Base-by-base conservation (phyloP, 1,140 invertebrate species). In the Neuroterus valhalla region DNA sequence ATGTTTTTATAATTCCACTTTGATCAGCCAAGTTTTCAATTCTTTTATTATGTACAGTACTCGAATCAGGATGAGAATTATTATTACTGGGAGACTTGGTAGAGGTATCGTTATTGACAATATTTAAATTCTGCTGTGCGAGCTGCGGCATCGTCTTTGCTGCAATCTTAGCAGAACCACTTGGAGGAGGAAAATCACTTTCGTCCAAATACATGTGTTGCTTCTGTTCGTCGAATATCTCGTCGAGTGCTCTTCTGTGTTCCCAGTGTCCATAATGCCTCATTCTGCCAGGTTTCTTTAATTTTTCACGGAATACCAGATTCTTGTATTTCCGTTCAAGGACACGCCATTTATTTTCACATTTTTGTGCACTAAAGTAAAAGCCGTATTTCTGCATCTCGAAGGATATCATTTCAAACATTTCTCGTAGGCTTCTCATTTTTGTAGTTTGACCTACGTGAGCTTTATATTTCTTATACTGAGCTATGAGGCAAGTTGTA, bases 311-410 rank as follows among this genome's bases (percentile, higher is more conserved):
- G 4, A 78, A 75, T n/a, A 84, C 80, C 8, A 87, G 78, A 66
- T 86, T 87, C 46, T 86, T 87, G 66, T 87, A 87, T 50, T 87
- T 87, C 26, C 86, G 81, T 21, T 86, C 86, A 2, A 87, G 66
- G 0, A 86, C 85, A n/a, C 84, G 80, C 86, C 85, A 87, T 31
- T 87, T 87, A 66, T 87, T 87, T 68, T 87, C 85, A 52, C 86
- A 87, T 17, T 87, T 86, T 55, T 87, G 86, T 0, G 86, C 74
- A 66, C 84, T 87, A 45, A 87, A 87, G 68, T 75, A 83, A 52
- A 84, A 88, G 0, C 84, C 83, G n/a, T 80, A 76, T 14, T 86
- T 87, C 19, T 84, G 82, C 88, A 89, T 88, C 48, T 89, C 85
- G 0, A 78, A 8, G 0, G 88, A 87, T 44, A 89, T 86, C 50